Base-by-base conservation (phyloP, 2,113 vertebrate species). In the Microtus oregoni region DNA sequence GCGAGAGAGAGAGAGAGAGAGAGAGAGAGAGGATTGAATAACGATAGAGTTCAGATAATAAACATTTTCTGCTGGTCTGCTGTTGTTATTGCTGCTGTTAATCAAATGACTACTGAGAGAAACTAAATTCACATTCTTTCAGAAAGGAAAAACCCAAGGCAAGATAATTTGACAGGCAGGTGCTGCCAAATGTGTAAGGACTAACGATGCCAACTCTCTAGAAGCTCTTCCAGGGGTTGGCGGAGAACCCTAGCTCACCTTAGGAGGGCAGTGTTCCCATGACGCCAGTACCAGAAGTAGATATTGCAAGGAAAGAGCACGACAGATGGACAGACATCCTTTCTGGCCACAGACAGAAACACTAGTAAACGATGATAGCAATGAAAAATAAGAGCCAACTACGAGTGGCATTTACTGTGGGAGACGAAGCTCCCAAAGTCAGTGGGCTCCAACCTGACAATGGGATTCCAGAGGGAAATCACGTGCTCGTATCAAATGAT, bases 351-450 rank as follows among this genome's bases (percentile, higher is more conserved):
- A 87, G 50, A 82, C 44, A 82, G 10, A 95, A 78, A 81, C 26
- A 88, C 78, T 78, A 63, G 19, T 11, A 92, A 91, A 77, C 19
- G 30, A 73, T 35, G 47, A 52, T n/a, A 91, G 55, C 28, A 93
- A 93, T 93, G 91, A 52, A 90, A 24, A 86, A 47, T 73, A 75
- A 93, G 41, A 87, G 8, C 38, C 58, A 67, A 38, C 67, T 82
- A 86, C 4, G 85, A 72, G 44, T 78, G 24, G 32, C 47, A 38
- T 78, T 93, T 91, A 83, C 65, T 19, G 19, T 78, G 55, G 44
- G 95, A 89, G 83, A 22, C 70, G 72, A 94, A 32, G 5, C 68
- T 93, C 12, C n/a, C 91, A 52, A 92, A 92, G 78, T 92, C 65
- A 86, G 13, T 70, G 78, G 24, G 75, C 67, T 94, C 65, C 32